These are phyloP conservation scores for Euzophera pinguis DNA, from an alignment of 2,888 invertebrate genomes.

Conservation along the genomic window DNA sequence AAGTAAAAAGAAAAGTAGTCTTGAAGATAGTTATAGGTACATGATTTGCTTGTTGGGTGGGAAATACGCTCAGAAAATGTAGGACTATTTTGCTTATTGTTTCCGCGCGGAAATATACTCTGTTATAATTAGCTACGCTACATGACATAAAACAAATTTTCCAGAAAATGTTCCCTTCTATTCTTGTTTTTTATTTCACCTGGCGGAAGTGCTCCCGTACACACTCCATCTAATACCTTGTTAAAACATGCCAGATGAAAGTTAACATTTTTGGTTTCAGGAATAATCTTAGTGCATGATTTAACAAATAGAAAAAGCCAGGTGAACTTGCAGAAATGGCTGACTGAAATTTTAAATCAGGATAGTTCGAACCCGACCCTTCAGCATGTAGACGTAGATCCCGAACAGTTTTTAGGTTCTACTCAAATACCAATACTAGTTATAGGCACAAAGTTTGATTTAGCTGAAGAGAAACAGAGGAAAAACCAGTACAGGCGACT, in stretches of 20 bases:
- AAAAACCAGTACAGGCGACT: slow-evolving; percentile 77
- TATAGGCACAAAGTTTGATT: slow-evolving; percentile 95
- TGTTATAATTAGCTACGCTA: too few relatives aligned
- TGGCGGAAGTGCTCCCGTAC: too few relatives aligned
- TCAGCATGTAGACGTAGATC: slow-evolving; percentile 86
- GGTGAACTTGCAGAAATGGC: slow-evolving; percentile 95
- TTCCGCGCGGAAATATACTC: too few relatives aligned
- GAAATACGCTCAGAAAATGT: too few relatives aligned
- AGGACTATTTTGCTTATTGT: too few relatives aligned
- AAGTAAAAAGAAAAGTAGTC: too few relatives aligned
- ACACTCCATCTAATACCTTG: too few relatives aligned
- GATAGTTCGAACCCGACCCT: slow-evolving; percentile 74
- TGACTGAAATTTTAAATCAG: slow-evolving; percentile 92
- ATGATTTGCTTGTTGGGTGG: too few relatives aligned
- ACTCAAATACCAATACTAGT: slow-evolving; percentile 88
- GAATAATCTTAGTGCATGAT: slow-evolving; percentile 97
- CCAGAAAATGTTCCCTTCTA: too few relatives aligned
- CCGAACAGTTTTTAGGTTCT: slow-evolving; percentile 91
- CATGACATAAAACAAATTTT: too few relatives aligned
- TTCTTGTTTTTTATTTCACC: too few relatives aligned
- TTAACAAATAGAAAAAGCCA: slow-evolving; percentile 97
- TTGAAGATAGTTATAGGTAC: too few relatives aligned
- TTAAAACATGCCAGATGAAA: background rate
- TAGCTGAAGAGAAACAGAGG: slow-evolving; percentile 87
- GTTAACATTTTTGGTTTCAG: slow-evolving; percentile 53